Evolutionary conservation across 2,888 invertebrate species (phyloP).

Genomic region (Adelphocoris suturalis): DNA sequence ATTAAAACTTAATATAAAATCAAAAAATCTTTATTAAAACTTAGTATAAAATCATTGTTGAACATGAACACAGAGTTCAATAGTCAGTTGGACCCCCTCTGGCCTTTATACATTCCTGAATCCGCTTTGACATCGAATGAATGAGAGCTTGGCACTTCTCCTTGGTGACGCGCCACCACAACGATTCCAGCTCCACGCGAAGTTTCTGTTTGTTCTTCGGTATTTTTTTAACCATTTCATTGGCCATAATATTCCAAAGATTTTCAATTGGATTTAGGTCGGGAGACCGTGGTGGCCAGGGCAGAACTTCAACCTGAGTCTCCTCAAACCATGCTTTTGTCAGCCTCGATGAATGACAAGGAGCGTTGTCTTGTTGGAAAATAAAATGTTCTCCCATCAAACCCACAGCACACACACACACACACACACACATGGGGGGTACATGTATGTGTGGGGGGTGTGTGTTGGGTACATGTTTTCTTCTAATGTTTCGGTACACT

Average conservation of each 20-base stretch:
- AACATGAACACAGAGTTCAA: background rate
- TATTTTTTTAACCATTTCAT: background rate
- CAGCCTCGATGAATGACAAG: background rate
- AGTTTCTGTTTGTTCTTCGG: background rate
- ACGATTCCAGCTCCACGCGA: background rate
- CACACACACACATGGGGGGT: background rate
- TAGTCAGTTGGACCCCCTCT: background rate
- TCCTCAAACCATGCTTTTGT: constrained; percentile 26
- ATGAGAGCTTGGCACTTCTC: background rate
- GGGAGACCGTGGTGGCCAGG: constrained; percentile 23
- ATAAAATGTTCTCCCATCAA: background rate
- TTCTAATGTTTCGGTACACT: background rate
- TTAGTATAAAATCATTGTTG: too few species aligned
- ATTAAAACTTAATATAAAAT: too few species aligned
- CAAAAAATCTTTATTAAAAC: too few species aligned
- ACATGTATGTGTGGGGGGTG: too few species aligned
- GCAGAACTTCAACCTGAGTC: background rate
- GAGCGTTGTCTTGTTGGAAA: constrained; percentile 45
- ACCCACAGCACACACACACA: background rate
- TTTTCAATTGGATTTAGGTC: constrained; percentile 45
- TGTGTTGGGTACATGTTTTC: too few species aligned
- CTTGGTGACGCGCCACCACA: background rate
- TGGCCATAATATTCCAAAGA: background rate
- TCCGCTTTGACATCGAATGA: background rate
- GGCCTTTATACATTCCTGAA: background rate